These are phyloP conservation scores for Hypena proboscidalis DNA, from an alignment of 2,888 invertebrate genomes.

Conservation along the genomic window DNA sequence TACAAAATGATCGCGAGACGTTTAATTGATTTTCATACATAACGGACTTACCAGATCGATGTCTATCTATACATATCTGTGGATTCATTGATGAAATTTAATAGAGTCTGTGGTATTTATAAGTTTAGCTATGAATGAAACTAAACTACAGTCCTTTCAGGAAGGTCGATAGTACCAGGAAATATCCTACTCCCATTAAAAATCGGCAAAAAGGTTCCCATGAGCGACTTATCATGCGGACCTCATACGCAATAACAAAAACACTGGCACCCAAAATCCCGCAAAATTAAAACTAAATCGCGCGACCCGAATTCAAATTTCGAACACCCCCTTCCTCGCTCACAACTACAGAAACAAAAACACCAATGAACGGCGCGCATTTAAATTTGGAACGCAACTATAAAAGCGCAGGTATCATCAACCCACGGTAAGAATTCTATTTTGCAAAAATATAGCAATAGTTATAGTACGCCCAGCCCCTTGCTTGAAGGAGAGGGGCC, in stretches of 20 bases:
- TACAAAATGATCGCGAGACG: too few species aligned
- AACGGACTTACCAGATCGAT: too few species aligned
- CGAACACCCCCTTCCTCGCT: slow-evolving; percentile 50
- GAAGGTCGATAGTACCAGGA: background rate
- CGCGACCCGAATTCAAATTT: slow-evolving; percentile 79
- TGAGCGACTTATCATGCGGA: slow-evolving; percentile 37
- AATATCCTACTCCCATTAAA: slow-evolving; percentile 14
- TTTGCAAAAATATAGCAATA: slow-evolving; percentile 83
- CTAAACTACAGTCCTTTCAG: too few species aligned
- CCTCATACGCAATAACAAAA: slow-evolving; percentile 62
- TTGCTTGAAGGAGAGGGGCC: slow-evolving; percentile 54
- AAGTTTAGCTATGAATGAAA: too few species aligned
- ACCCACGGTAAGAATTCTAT: slow-evolving; percentile 80
- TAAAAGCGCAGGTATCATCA: slow-evolving; percentile 77
- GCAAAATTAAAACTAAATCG: slow-evolving; percentile 82
- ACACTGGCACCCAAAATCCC: slow-evolving; percentile 63
- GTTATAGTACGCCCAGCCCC: slow-evolving; percentile 67
- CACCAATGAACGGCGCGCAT: slow-evolving; percentile 71
- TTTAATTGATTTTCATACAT: too few species aligned
- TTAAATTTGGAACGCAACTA: slow-evolving; percentile 70
- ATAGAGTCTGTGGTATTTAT: too few species aligned
- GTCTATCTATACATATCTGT: too few species aligned
- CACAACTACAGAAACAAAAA: slow-evolving; percentile 71
- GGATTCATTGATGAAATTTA: too few species aligned
- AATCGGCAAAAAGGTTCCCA: slow-evolving; percentile 12